These are phyloP conservation scores for Dryobotodes eremita DNA, from an alignment of 2,888 invertebrate species.

Conservation along the genomic window DNA sequence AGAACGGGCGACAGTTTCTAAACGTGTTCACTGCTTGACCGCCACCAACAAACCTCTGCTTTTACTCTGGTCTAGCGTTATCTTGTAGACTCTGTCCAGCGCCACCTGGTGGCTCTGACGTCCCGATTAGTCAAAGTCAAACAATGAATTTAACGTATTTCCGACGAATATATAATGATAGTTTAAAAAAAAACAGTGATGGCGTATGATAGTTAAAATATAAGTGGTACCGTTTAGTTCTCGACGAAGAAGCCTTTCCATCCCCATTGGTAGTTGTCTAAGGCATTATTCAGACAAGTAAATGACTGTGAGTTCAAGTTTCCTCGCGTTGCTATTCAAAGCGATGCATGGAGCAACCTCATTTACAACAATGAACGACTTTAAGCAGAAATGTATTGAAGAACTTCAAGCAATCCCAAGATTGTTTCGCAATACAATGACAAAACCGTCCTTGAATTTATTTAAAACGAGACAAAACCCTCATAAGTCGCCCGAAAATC, in stretches of 20 bases:
- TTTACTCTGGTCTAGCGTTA: too few relatives aligned
- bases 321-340: slow-evolving; percentile 26
- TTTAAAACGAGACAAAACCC: slow-evolving; percentile 38
- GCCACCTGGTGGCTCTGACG: too few relatives aligned
- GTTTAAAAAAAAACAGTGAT: not conserved
- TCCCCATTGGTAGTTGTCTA: not conserved
- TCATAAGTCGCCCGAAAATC: slow-evolving; percentile 46
- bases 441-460: slow-evolving; percentile 49
- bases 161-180: too few relatives aligned
- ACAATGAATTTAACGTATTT: too few relatives aligned
- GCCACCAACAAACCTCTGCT: too few relatives aligned
- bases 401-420: slow-evolving; percentile 43
- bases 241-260: not conserved
- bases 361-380: slow-evolving; percentile 38
- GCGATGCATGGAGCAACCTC: slow-evolving; percentile 26
- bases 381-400: slow-evolving; percentile 47
- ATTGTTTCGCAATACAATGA: slow-evolving; percentile 58
- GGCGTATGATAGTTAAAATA: not conserved
- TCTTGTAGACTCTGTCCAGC: too few relatives aligned
- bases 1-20: too few relatives aligned
- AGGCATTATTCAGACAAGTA: slow-evolving; percentile 17
- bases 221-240: not conserved
- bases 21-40: too few relatives aligned
- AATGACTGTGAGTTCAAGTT: slow-evolving; percentile 20
- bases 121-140: too few relatives aligned